A percentile compares a stretch with the other conserved stretches of the same genome.
These are phyloP conservation scores for Hylia prasina DNA, from an alignment of 2,113 vertebrate genomes.

Conservation along the genomic window DNA sequence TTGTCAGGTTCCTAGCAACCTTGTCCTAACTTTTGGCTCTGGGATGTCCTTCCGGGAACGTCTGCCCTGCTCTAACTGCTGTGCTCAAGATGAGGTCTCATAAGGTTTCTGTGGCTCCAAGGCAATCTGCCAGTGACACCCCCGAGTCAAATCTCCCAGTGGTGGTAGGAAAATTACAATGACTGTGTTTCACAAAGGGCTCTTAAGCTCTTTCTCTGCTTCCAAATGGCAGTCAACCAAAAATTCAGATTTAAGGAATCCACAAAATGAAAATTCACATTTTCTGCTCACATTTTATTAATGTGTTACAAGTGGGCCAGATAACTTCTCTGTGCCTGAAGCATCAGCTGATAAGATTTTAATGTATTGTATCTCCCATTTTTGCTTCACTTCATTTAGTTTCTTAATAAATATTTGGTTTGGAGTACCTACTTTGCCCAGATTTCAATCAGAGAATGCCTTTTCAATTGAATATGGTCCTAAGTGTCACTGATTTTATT, in stretches of 20 bases:
- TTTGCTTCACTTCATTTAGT: neutral
- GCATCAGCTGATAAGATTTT: neutral
- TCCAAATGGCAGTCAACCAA: neutral
- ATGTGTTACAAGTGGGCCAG: rapidly evolving
- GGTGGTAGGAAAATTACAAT: neutral
- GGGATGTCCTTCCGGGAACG: neutral
- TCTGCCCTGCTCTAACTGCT: neutral
- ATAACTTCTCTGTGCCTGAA: neutral
- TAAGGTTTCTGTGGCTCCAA: neutral
- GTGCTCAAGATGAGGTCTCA: neutral
- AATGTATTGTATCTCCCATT: neutral
- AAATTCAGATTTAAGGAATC: neutral
- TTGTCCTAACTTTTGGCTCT: neutral
- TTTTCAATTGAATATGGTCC: neutral
- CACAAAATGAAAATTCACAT: neutral
- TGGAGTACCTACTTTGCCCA: neutral
- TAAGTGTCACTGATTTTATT: neutral
- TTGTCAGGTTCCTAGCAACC: neutral
- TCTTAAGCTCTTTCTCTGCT: neutral
- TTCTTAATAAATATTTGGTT: neutral
- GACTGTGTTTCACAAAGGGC: neutral
- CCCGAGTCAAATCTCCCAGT: neutral
- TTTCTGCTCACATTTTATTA: neutral
- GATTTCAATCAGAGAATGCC: neutral
- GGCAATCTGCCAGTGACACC: neutral